Evolutionary conservation across 1,140 invertebrate species (phyloP).

Genomic region (Odontomachus brunneus): DNA sequence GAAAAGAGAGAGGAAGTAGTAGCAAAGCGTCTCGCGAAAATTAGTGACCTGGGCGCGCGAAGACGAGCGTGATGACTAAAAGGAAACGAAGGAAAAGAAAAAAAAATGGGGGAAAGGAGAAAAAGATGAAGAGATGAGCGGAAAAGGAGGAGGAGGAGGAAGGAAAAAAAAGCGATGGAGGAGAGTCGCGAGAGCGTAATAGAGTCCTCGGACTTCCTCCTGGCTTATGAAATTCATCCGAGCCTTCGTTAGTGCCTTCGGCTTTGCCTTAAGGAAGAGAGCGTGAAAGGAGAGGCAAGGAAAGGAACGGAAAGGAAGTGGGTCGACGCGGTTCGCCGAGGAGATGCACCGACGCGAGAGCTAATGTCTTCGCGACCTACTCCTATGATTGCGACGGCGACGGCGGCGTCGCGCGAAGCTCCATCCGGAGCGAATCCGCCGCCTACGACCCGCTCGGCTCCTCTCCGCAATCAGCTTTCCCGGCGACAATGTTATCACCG

Average conservation of each 20-base stretch:
- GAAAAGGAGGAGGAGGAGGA: conserved; percentile 13
- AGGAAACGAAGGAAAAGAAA: conserved; percentile 17
- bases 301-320: conserved; percentile 23
- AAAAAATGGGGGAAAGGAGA: neutral
- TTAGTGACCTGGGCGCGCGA: conserved; percentile 30
- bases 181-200: conserved; percentile 39
- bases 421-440: neutral
- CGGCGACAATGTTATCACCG: conserved; percentile 25
- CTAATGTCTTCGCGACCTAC: conserved; percentile 57
- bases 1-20: neutral
- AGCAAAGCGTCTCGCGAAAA: conserved; percentile 29
- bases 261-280: conserved; percentile 48
- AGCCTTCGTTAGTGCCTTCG: conserved; percentile 59
- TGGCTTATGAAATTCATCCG: conserved; percentile 62
- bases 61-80: conserved; percentile 25
- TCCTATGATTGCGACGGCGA: conserved; percentile 40
- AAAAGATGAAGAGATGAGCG: conserved; percentile 30
- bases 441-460: no score
- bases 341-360: conserved; percentile 16
- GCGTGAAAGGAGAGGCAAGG: conserved; percentile 23
- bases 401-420: neutral
- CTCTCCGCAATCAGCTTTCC: conserved; percentile 32
- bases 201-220: conserved; percentile 39
- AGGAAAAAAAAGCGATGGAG: neutral
- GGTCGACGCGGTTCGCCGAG: conserved; percentile 40